Base-by-base conservation (phyloP, 2,797 vertebrate genomes). In the Gallinago solitaria region DNA sequence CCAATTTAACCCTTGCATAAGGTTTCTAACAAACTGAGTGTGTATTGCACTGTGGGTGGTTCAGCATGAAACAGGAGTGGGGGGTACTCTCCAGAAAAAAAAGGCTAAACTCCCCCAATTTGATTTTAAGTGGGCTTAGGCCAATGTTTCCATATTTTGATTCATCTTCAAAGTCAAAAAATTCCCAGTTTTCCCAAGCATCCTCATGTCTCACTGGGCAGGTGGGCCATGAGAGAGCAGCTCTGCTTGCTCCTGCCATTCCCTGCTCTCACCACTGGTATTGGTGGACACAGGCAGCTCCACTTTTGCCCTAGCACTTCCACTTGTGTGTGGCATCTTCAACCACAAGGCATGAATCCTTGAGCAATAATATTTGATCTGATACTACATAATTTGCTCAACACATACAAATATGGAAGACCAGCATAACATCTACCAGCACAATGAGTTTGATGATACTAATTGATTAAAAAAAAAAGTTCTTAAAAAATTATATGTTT, bases 291-390 rank as follows among this genome's bases (percentile, higher is more conserved):
- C 19, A 27, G 69, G 11, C 15, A 35, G 14, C 8, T 56, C 64
- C 73, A 32, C 9, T 50, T 67, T 60, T 43, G n/a, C 5, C 37
- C 33, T 47, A 19, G 24, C 39, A 32, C 28, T 69, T 75, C 79
- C 59, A 39, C 17, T 41, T 51, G 6, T 32, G 43, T 23, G 30
- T 18, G 61, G 11, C 24, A 80, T 43, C 54, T 69, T 83, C 51
- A 73, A 69, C 16, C 32, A 75, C 33, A 51, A 28, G n/a, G 11
- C 25, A 51, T 0, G 0, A 81, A 35, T n/a, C 35, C 41, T 50
- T 71, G 48, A 91, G 59, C 51, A 56, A 39, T 25, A 54, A 28
- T 32, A 50, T 79, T 54, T 11, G 0, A 53, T 33, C 33, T 85
- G 73, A 45, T 60, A 35, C 17, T 37, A 24, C 39, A 32, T 48